These are phyloP conservation scores for Merodon equestris DNA, from an alignment of 2,888 invertebrate genomes.

Conservation along the genomic window DNA sequence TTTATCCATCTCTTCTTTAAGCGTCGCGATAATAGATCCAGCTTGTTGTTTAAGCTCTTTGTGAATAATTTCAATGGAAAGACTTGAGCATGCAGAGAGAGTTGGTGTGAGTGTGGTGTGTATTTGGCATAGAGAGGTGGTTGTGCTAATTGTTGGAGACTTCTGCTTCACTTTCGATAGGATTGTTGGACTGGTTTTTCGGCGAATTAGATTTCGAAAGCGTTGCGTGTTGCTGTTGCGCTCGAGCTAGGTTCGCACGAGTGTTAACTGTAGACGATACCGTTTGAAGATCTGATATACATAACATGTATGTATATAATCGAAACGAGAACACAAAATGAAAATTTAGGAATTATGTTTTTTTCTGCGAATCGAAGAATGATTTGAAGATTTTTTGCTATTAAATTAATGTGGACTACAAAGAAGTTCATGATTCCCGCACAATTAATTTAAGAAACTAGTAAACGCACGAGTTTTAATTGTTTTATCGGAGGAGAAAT, in stretches of 20 bases:
- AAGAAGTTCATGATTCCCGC: neutral
- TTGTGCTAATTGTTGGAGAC: conserved; percentile 3
- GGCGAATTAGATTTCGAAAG: conserved; percentile 7
- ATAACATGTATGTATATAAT: conserved; percentile 13
- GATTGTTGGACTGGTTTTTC: conserved; percentile 3
- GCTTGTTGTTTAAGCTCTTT: neutral
- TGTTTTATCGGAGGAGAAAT: conserved; percentile 11
- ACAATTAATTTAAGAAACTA: neutral
- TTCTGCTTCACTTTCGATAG: conserved; percentile 3
- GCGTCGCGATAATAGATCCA: conserved; percentile 1
- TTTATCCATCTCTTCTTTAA: conserved; percentile 21
- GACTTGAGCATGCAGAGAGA: neutral
- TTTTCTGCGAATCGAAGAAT: neutral
- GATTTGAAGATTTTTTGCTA: neutral
- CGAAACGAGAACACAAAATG: conserved; percentile 14
- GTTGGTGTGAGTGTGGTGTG: conserved; percentile 11
- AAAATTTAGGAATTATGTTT: conserved; percentile 1
- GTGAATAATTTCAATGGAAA: conserved; percentile 14
- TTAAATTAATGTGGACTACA: neutral
- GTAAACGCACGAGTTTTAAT: conserved; percentile 22
- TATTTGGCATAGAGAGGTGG: neutral
- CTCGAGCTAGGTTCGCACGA: conserved; percentile 14
- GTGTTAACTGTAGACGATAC: conserved; percentile 16
- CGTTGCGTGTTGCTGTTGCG: conserved; percentile 8
- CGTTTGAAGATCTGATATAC: neutral